Conservation (phyloP, 2,113 vertebrate species). For the Bubo scandiacus region DNA sequence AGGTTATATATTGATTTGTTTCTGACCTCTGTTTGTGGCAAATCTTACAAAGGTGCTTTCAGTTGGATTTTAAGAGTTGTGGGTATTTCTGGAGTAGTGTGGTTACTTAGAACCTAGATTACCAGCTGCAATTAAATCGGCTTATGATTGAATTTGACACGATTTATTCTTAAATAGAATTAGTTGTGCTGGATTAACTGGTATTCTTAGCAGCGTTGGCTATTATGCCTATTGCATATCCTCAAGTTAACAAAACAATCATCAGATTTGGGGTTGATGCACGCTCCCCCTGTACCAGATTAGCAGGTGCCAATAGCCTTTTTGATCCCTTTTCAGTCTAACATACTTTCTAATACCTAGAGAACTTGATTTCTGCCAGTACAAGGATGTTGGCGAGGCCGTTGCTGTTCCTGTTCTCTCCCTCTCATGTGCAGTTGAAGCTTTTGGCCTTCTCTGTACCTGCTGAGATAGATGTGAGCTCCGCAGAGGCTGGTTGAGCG, state of each 20-base stretch:
- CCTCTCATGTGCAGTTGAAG: fast-evolving
- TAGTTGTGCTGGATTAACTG: background rate
- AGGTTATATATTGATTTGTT: background rate
- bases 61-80: background rate
- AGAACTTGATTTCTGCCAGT: background rate
- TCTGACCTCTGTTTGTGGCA: background rate
- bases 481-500: background rate
- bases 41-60: background rate
- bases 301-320: background rate
- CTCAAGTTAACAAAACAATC: background rate
- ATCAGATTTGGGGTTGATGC: background rate
- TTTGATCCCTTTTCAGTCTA: background rate
- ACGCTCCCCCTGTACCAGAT: background rate
- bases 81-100: background rate
- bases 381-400: background rate
- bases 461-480: background rate
- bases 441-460: background rate
- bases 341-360: background rate
- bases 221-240: background rate
- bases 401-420: background rate
- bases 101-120: background rate
- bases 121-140: background rate
- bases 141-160: background rate
- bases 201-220: background rate
- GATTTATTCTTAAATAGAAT: background rate